Base-by-base conservation (phyloP, 2,113 vertebrate genomes). In the Eulemur macaco region DNA sequence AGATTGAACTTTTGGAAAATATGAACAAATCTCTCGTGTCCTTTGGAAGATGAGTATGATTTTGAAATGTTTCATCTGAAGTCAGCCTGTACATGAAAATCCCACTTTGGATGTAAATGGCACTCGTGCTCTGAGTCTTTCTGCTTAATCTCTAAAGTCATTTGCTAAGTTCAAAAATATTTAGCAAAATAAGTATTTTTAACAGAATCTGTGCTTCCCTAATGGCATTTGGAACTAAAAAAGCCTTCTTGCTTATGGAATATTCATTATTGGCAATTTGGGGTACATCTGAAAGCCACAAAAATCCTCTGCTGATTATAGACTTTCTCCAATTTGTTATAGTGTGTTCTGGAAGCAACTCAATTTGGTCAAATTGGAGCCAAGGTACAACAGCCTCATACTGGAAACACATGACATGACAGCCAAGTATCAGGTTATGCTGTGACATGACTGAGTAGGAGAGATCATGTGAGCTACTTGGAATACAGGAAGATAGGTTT, bases 221-320 rank as follows among this genome's bases (percentile, higher is more conserved):
- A 84, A 96, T 94, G 92, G 47, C 64, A 94, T 86, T 91, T 96
- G 93, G 91, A 71, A 97, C 37, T 76, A 39, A 91, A 86, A 97
- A 91, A 15, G 18, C 8, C 50, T 73, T 82, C 56, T 73, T 77
- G 77, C 97, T 96, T 95, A 89, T 97, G 97, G 88, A 87, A 97
- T 97, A 97, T 91, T 96, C 94, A 96, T 97, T 97, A 91, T 73
- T 97, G 96, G 96, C 96, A 97, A 86, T 73, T 97, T 96, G 96
- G 96, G 81, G 93, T 91, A 8, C 10, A 74, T 97, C 96, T 94
- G 18, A 93, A 98, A 98, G 95, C 92, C 92, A 95, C 93, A 91
- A 92, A 82, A 96, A 63, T 92, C 47, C 92, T 95, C 60, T 85
- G 47, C 27, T 56, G 85, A 93, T 95, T 97, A 87, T 80, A 81